Evolutionary conservation across 2,113 vertebrate genomes (phyloP).

Genomic region (Synodontis membranacea): DNA sequence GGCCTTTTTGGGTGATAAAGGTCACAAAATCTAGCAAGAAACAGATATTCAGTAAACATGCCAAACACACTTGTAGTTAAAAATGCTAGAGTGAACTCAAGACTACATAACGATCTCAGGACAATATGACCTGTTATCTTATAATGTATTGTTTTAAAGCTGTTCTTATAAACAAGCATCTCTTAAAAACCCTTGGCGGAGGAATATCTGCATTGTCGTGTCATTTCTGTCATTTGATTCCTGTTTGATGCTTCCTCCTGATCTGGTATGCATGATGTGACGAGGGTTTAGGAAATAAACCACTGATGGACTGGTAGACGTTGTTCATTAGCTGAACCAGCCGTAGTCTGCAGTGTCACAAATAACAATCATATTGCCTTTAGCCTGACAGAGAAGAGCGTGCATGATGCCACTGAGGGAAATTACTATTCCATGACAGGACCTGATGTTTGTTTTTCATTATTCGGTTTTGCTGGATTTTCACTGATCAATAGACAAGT

Average conservation of each 20-base stretch:
- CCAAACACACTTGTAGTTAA: not conserved
- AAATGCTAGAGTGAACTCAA: not conserved
- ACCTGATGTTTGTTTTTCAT: conserved; percentile 19
- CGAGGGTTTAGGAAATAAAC: not conserved
- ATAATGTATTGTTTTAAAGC: not conserved
- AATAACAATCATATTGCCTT: not conserved
- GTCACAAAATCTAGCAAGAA: conserved; percentile 28
- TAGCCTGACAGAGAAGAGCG: not conserved
- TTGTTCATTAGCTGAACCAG: conserved; percentile 1
- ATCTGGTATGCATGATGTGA: not conserved
- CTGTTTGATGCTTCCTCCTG: not conserved
- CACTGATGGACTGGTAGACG: not conserved
- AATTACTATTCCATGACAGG: not conserved
- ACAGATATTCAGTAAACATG: not conserved
- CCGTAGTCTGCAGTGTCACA: not conserved
- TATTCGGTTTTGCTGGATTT: conserved; percentile 1
- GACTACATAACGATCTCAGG: not conserved
- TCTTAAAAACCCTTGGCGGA: not conserved
- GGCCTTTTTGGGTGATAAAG: conserved; percentile 8
- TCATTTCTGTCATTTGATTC: not conserved
- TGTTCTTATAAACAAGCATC: not conserved
- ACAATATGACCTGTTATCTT: not conserved
- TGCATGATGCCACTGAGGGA: not conserved
- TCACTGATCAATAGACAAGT: not conserved
- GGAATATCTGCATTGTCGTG: no score